A percentile compares a stretch with the other conserved stretches of the same genome.
These are phyloP conservation scores for Chloroclystis v-ata DNA, from an alignment of 2,888 invertebrate species.

Conservation along the genomic window DNA sequence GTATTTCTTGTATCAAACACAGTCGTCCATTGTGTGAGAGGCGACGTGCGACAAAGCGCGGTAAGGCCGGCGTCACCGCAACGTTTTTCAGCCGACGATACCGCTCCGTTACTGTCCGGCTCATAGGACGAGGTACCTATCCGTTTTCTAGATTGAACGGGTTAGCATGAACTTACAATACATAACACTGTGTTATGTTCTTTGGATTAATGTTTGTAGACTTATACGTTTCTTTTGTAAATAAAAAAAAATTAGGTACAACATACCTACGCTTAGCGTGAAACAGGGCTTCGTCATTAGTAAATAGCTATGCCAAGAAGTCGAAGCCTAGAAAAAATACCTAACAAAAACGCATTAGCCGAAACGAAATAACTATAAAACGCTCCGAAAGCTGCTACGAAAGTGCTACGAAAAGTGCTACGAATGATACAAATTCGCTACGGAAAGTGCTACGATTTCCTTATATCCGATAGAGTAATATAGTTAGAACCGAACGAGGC, in stretches of 20 bases:
- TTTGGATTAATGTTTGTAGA: too few relatives aligned
- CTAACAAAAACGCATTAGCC: not conserved
- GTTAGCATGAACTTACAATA: too few relatives aligned
- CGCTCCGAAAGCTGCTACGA: not conserved
- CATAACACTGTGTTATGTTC: too few relatives aligned
- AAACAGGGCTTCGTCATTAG: too few relatives aligned
- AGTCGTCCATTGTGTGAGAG: slow-evolving; percentile 27
- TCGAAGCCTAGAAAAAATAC: too few relatives aligned
- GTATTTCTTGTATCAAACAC: not conserved
- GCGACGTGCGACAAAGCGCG: slow-evolving; percentile 53
- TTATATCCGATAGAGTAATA: slow-evolving; percentile 5
- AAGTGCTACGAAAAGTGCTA: slow-evolving; percentile 3
- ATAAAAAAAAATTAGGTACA: too few relatives aligned
- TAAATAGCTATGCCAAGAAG: too few relatives aligned
- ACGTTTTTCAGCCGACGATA: slow-evolving; percentile 47
- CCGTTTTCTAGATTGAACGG: too few relatives aligned
- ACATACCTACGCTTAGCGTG: too few relatives aligned
- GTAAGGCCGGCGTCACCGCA: slow-evolving; percentile 42
- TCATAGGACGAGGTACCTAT: not conserved
- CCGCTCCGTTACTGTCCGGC: slow-evolving; percentile 10
- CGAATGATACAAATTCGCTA: not conserved
- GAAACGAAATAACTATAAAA: too few relatives aligned
- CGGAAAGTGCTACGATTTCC: not conserved
- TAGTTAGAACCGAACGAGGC: not conserved
- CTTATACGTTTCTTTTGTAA: too few relatives aligned